Conservation (phyloP, 2,888 invertebrate species). For the Microplitis manilae region DNA sequence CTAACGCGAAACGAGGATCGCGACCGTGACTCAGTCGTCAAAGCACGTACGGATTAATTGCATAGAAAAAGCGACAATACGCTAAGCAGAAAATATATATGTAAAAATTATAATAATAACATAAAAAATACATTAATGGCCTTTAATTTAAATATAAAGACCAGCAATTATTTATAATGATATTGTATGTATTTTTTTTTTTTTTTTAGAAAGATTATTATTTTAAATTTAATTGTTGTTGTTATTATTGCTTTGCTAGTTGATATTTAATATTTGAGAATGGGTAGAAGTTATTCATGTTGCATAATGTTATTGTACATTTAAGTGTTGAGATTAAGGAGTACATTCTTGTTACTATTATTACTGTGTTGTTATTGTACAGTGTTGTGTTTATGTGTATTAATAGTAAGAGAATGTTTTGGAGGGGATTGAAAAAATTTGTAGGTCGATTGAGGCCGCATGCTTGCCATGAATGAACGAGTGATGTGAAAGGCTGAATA, state of each 20-base stretch:
- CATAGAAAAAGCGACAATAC: constrained; percentile 41
- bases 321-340: neutral
- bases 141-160: neutral
- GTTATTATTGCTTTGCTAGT: neutral
- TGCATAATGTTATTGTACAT: neutral
- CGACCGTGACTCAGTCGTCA: constrained; percentile 62
- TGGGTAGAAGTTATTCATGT: neutral
- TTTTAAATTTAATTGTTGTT: neutral
- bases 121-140: neutral
- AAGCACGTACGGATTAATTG: constrained; percentile 62
- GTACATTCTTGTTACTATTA: neutral
- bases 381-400: constrained; percentile 30
- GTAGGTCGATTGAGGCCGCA: constrained; percentile 50
- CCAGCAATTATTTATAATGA: neutral
- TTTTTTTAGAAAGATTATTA: neutral
- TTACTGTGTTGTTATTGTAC: neutral
- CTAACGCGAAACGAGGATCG: constrained; percentile 17
- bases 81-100: neutral
- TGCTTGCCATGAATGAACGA: constrained; percentile 51
- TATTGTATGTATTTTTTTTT: neutral
- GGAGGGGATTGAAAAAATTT: constrained; percentile 39
- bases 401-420: constrained; percentile 25
- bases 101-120: neutral
- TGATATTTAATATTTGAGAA: neutral
- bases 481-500: constrained; percentile 50